phyloP scores from a whole-genome alignment of 2,888 invertebrate species.

The Cryptocephalus primarius region DNA sequence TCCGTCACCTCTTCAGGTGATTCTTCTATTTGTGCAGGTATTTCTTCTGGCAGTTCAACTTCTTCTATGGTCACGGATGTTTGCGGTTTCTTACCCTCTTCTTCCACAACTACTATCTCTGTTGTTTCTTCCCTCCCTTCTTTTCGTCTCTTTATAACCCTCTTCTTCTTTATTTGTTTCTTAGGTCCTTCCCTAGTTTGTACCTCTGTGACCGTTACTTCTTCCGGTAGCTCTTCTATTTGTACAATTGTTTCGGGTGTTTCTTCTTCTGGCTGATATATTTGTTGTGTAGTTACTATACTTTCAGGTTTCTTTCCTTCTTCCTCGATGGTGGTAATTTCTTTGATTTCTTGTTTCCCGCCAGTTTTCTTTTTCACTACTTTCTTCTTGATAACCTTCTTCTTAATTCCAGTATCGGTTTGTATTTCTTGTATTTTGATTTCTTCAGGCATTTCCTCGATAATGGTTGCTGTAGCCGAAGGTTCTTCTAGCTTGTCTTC shows the following conservation, averaged over 20 bases:
- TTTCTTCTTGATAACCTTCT: slow-evolving; percentile 38
- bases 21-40: slow-evolving; percentile 18
- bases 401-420: slow-evolving; percentile 22
- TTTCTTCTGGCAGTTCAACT: slow-evolving; percentile 14
- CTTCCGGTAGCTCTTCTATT: slow-evolving; percentile 22
- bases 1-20: slow-evolving; percentile 29
- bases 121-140: slow-evolving; percentile 29
- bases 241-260: slow-evolving; percentile 7
- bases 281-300: slow-evolving; percentile 32
- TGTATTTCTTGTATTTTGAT: slow-evolving; percentile 20
- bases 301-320: slow-evolving; percentile 24
- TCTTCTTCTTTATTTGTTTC: slow-evolving; percentile 24
- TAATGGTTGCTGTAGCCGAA: not conserved
- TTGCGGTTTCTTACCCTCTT: slow-evolving; percentile 25
- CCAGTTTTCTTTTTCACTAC: slow-evolving; percentile 34
- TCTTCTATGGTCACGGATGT: slow-evolving; percentile 25
- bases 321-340: slow-evolving; percentile 22
- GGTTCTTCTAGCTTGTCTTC: slow-evolving; percentile 3
- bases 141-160: slow-evolving; percentile 17
- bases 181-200: slow-evolving; percentile 21
- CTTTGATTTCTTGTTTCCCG: slow-evolving; percentile 28
- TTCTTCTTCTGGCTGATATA: slow-evolving; percentile 7
- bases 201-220: slow-evolving; percentile 24
- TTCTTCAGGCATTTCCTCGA: slow-evolving; percentile 23
- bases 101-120: slow-evolving; percentile 25